Base-by-base conservation (phyloP, 2,797 vertebrate species). In the Peromyscus eremicus region DNA sequence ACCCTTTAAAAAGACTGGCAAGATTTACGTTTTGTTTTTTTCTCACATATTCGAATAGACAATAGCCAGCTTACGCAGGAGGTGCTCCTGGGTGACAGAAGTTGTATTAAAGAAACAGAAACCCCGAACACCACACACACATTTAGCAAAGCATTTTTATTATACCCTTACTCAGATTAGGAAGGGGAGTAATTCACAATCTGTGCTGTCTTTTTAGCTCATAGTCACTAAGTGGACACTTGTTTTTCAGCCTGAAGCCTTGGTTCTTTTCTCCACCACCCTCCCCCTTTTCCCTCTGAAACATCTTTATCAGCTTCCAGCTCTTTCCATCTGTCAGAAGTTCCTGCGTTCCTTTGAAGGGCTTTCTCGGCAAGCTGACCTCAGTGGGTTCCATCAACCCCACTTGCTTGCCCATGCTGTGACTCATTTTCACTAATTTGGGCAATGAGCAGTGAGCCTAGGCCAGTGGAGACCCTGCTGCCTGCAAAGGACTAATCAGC, bases 351-450 rank as follows among this genome's bases (percentile, higher is more conserved):
- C 37, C 80, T 95, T 92, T 96, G 83, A 96, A 96, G 66, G 86
- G 83, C 70, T 96, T 93, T 96, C 95, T 97, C 85, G 82, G 95
- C 75, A 92, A 89, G 92, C 77, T 97, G 95, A 97, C 91, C 97
- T 97, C 93, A 71, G 76, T 94, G 94, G 83, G 94, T 91, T 97
- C 86, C 62, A 21, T 96, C 97, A 96, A 76, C 66, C 64, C 86
- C 81, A 82, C 97, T 92, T 81, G 71, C 89, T 90, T 86, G 92
- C 95, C 96, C 97, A 94, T 0, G 81, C 97, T 97, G 95, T 82
- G 96, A 95, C 95, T 95, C 95, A 85, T 97, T 97, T 97, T 93
- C 97, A 96, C 95, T 97, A 88, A 97, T 97, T 86, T 97, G 96
- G 92, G 92, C 95, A 92, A 82, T 95, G 94, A 97, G 95, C 94